Conservation (phyloP, 2,888 invertebrate species). For the Pediacus dermestoides region DNA sequence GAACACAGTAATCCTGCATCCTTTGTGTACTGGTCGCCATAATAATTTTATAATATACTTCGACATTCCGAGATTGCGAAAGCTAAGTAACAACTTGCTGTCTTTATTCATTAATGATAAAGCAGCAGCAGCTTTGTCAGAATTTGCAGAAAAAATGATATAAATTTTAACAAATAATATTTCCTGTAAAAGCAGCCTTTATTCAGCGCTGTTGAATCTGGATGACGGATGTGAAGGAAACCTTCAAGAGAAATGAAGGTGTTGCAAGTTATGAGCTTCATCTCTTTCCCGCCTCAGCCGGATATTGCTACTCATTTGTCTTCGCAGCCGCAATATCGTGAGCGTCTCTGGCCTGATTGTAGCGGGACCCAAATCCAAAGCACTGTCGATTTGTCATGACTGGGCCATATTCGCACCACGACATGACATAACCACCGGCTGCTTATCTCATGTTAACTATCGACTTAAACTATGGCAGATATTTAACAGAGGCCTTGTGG, state of each 20-base stretch:
- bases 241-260: constrained; percentile 45
- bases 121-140: no score
- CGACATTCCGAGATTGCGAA: no score
- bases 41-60: no score
- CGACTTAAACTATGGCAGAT: constrained; percentile 19
- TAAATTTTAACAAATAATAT: constrained; percentile 9
- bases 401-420: constrained; percentile 19
- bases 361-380: constrained; percentile 42
- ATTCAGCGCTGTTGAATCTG: constrained; percentile 2
- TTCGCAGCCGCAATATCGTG: constrained; percentile 43
- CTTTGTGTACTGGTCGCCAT: no score
- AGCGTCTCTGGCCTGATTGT: constrained; percentile 35
- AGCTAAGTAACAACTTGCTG: no score
- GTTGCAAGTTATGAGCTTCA: constrained; percentile 47
- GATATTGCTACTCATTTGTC: constrained; percentile 51
- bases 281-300: constrained; percentile 44
- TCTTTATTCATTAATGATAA: no score
- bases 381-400: constrained; percentile 41
- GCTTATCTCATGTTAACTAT: constrained; percentile 28
- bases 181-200: constrained; percentile 3
- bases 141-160: constrained; percentile 3
- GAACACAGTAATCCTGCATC: no score
- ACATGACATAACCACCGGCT: constrained; percentile 23
- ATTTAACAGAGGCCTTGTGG: constrained; percentile 7
- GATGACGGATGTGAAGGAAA: constrained; percentile 37